Base-by-base conservation (phyloP, 2,113 vertebrate species). In the Gasterosteus nipponicus region DNA sequence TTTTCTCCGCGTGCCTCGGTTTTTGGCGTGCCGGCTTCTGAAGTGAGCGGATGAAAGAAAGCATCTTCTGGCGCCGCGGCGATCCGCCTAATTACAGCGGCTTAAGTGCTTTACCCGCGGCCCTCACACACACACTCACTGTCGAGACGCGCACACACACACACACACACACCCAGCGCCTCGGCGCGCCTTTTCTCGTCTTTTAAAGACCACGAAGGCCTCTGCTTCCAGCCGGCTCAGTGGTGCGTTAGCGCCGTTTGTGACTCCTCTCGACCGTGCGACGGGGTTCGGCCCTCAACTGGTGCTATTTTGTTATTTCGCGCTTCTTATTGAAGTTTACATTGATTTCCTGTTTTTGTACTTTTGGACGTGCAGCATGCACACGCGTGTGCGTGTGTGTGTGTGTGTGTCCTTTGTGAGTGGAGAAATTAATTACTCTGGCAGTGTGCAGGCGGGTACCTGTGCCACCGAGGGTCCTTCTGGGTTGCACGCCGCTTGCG, bases 61-160 rank as follows among this genome's bases (percentile, higher is more conserved):
- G 86, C 89, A 93, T 94, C 91, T 94, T 94, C 93, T 88, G 92
- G 91, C 90, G 54, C 91, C 86, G 80, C 83, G 72, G 91, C 85
- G 83, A 91, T 93, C 91, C 84, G 91, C 83, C 92, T 94, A 94
- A 94, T 95, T 95, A 94, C 92, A 89, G 91, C 89, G 90, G 93
- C 92, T 94, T 95, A 95, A 95, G 94, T 94, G 93, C 90, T 92
- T 93, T 90, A 93, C 89, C 93, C 93, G 89, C 81, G 89, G 91
- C 91, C 91, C 92, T 91, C 91, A 89, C 93, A 94, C 93, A 94
- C 22, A 26, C 22, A 26, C 22, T 26, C 89, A 93, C 92, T 92
- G 89, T 89, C 90, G 89, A 80, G 90, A 92, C 65, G 92, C 65
- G 85, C 87, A 88, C 91, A 26, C 22, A 26, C 22, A 26, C 22